Base-by-base conservation (phyloP, 2,113 vertebrate genomes). In the Lophius piscatorius region DNA sequence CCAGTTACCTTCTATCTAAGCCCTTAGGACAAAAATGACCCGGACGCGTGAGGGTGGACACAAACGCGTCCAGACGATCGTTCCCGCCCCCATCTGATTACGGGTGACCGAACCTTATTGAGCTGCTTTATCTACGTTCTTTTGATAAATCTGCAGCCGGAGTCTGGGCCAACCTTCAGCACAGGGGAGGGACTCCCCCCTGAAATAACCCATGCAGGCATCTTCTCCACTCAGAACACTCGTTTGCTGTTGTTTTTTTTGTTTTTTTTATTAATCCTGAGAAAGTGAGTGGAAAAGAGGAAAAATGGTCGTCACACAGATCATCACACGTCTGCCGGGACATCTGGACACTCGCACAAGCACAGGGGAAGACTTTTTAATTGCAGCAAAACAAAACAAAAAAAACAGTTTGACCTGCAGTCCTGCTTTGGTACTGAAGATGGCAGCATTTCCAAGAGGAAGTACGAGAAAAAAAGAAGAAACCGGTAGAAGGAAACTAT, bases 191-290 rank as follows among this genome's bases (percentile, higher is more conserved):
- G 26, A 47, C 28, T 34, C 26, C 26, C 57, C 51, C 52, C 33
- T 67, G 58, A 71, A 51, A 54, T 12, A 52, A 2, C 2, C n/a
- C 70, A 72, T 57, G 67, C 63, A 71, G 45, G 36, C 48, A 52
- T 48, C 24, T 63, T 28, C 64, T 22, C 16, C 36, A 85, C 83
- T 88, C 60, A 81, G 84, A 84, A 89, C 77, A 90, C 85, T 80
- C 86, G 88, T 76, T 71, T 75, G 8, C 24, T 65, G 71, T 74
- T 46, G 28, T 67, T n/a, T n/a, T n/a, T n/a, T n/a, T n/a, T n/a
- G n/a, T n/a, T n/a, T n/a, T n/a, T n/a, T 91, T 80, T 75, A 94
- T 93, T 80, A 76, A 95, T 98, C 97, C 96, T 98, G 96, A 98
- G 96, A 94, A 93, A 91, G 91, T 94, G 92, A 93, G 92, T 94